A percentile compares a stretch with the other conserved stretches of the same genome.
phyloP scores from a whole-genome alignment of 2,888 invertebrate genomes.

The Liopterus haemorrhoidalis region DNA sequence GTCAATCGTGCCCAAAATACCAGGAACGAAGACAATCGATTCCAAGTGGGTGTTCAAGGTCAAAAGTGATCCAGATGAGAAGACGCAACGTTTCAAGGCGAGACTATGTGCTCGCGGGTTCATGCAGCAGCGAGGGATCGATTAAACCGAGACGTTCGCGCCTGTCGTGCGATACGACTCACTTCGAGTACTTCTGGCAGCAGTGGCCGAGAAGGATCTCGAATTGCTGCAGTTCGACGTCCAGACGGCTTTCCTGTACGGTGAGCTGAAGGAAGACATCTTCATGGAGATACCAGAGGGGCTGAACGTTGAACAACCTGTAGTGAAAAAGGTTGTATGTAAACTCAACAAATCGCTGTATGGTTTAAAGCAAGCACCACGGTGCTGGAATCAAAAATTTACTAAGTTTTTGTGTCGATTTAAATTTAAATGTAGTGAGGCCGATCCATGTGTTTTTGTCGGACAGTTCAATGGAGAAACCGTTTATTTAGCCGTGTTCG shows the following conservation, averaged over 20 bases:
- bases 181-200: neutral
- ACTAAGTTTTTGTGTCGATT: no score
- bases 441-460: no score
- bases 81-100: neutral
- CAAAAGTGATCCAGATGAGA: neutral
- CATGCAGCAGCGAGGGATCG: neutral
- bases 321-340: no score
- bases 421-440: no score
- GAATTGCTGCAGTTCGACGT: constrained; percentile 7
- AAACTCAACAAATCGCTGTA: no score
- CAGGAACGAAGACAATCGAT: constrained; percentile 5
- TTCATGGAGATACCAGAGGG: constrained; percentile 3
- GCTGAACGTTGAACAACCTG: neutral
- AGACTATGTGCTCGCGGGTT: constrained; percentile 10
- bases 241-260: constrained; percentile 8
- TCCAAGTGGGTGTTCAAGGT: constrained; percentile 13
- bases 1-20: constrained; percentile 16
- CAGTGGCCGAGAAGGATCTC: constrained; percentile 2
- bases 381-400: no score
- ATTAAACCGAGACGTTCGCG: no score
- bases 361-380: no score
- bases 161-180: constrained; percentile 9
- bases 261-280: constrained; percentile 8
- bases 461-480: no score
- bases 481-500: no score